Conservation (phyloP, 2,797 vertebrate genomes). For the Peromyscus attwateri region DNA sequence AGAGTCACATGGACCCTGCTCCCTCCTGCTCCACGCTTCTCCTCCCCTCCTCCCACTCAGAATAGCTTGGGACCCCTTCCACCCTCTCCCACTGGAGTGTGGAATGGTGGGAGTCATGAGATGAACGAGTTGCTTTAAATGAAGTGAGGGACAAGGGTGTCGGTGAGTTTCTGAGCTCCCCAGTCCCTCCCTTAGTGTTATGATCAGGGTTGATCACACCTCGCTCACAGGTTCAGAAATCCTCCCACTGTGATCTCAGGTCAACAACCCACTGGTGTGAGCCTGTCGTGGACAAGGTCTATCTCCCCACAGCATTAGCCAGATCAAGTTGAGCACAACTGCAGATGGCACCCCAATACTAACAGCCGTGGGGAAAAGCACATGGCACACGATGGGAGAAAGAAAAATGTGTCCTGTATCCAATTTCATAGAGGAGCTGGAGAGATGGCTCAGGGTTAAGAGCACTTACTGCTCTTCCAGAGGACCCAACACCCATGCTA, state of each 20-base stretch:
- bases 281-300: no score
- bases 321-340: rapidly evolving
- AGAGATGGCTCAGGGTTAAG: neutral
- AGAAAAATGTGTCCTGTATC: neutral
- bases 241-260: neutral
- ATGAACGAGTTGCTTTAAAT: neutral
- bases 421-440: neutral
- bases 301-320: neutral
- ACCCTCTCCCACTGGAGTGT: neutral
- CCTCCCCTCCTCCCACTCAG: neutral
- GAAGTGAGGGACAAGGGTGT: neutral
- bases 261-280: no score
- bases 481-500: neutral
- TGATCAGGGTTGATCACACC: neutral
- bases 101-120: neutral
- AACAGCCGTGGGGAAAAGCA: rapidly evolving
- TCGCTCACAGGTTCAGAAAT: neutral
- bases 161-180: neutral
- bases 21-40: no score
- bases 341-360: rapidly evolving
- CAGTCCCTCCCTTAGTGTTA: rapidly evolving
- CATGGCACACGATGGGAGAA: rapidly evolving
- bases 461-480: neutral
- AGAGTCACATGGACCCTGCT: neutral
- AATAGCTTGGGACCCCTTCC: no score